These are phyloP conservation scores for Hiodon alosoides DNA, from an alignment of 2,113 vertebrate genomes.

Conservation along the genomic window DNA sequence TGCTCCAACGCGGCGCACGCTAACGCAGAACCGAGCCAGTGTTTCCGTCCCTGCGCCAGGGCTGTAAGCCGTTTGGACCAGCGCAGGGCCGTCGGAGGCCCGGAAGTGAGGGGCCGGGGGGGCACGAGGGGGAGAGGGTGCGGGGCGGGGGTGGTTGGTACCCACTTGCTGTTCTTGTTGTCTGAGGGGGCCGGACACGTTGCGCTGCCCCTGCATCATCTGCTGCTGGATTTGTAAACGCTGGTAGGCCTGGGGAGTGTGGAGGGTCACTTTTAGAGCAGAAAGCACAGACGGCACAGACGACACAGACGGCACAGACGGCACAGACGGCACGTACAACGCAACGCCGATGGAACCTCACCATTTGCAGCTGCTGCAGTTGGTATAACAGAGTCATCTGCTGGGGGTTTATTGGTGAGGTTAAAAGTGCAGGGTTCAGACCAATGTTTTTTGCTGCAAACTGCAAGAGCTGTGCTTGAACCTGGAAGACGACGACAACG, in stretches of 20 bases:
- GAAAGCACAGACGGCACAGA: no score
- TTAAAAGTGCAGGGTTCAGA: constrained; percentile 99
- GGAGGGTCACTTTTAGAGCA: background rate
- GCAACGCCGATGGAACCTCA: constrained; percentile 55
- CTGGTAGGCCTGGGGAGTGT: constrained; percentile 82
- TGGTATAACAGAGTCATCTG: constrained; percentile 99
- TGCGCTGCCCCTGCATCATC: constrained; percentile 98
- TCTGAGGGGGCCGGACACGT: constrained; percentile 94
- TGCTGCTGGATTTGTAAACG: constrained; percentile 99
- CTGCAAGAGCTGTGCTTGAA: constrained; percentile 99
- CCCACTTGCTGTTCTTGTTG: constrained; percentile 99
- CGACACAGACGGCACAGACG: background rate
- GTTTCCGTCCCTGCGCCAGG: no score
- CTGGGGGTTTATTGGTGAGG: constrained; percentile 99
- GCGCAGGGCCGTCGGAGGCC: background rate
- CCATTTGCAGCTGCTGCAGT: constrained; percentile 99
- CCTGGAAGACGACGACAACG: constrained; percentile 66
- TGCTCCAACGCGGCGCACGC: no score
- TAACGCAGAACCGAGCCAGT: no score
- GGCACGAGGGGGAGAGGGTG: background rate
- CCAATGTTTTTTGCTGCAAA: constrained; percentile 99
- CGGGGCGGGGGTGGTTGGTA: constrained; percentile 17
- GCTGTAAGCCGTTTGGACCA: no score
- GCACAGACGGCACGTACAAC: background rate
- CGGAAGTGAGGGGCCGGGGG: no score